phyloP scores from a whole-genome alignment of 2,113 vertebrate species.

The Corythornis madagascariensis region DNA sequence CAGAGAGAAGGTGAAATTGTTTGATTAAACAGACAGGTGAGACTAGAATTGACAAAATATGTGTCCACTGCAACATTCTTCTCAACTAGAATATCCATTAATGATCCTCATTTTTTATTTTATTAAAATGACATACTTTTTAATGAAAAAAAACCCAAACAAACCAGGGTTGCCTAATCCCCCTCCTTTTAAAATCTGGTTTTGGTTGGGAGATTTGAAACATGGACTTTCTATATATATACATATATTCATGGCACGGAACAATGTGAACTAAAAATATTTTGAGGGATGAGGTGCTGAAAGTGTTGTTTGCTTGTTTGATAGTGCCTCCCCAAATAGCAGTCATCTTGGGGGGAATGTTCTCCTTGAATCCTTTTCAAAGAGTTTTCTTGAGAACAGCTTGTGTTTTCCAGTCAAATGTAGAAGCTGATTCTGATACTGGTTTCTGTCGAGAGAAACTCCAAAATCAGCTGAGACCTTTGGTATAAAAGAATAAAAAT shows the following conservation, averaged over 20 bases:
- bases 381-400: background rate
- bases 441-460: background rate
- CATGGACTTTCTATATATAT: background rate
- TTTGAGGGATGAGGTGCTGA: background rate
- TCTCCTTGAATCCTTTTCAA: background rate
- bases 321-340: background rate
- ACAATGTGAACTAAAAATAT: background rate
- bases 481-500: background rate
- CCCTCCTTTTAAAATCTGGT: background rate
- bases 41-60: background rate
- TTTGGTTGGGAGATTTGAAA: background rate
- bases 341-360: background rate
- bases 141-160: background rate
- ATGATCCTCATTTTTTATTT: background rate
- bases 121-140: background rate
- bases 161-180: background rate
- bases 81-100: background rate
- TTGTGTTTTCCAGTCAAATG: background rate
- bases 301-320: background rate
- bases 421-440: background rate
- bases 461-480: background rate
- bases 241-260: background rate
- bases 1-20: background rate
- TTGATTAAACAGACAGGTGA: background rate
- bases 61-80: background rate